Percentiles rank a stretch among this genome's conserved stretches.
These are phyloP conservation scores for Charaxes varanes DNA, from an alignment of 1,140 invertebrate genomes.

Conservation along the genomic window DNA sequence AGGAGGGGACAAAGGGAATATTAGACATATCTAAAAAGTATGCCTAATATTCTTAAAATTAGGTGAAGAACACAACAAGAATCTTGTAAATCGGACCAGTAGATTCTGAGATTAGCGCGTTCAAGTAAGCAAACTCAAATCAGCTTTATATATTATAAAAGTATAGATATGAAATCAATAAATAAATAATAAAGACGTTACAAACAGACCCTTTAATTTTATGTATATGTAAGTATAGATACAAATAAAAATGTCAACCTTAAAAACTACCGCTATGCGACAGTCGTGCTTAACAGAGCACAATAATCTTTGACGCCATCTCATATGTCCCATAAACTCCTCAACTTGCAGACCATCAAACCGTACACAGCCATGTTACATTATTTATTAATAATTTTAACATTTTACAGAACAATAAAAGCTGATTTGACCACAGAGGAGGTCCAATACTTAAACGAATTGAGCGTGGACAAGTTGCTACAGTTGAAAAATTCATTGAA, in stretches of 20 bases:
- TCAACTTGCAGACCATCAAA: conserved; percentile 8
- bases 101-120: too few species aligned
- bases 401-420: conserved; percentile 16
- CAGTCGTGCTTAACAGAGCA: conserved; percentile 51
- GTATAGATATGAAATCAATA: too few species aligned
- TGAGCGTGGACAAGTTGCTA: conserved; percentile 61
- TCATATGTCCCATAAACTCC: too few species aligned
- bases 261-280: conserved; percentile 9
- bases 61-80: too few species aligned
- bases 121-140: too few species aligned
- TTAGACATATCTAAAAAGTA: too few species aligned
- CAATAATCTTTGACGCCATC: conserved; percentile 35
- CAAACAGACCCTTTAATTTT: too few species aligned
- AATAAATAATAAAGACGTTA: too few species aligned
- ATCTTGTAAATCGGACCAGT: too few species aligned
- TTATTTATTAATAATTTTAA: conserved; percentile 22
- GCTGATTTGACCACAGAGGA: conserved; percentile 34
- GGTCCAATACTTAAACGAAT: conserved; percentile 53
- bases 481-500: conserved; percentile 55
- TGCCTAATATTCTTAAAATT: too few species aligned
- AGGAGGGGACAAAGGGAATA: too few species aligned
- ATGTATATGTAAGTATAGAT: neutral
- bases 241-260: neutral
- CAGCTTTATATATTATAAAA: too few species aligned
- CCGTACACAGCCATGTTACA: conserved; percentile 30